Conservation (phyloP, 2,113 vertebrate genomes). For the Sinocyclocheilus rhinocerous region DNA sequence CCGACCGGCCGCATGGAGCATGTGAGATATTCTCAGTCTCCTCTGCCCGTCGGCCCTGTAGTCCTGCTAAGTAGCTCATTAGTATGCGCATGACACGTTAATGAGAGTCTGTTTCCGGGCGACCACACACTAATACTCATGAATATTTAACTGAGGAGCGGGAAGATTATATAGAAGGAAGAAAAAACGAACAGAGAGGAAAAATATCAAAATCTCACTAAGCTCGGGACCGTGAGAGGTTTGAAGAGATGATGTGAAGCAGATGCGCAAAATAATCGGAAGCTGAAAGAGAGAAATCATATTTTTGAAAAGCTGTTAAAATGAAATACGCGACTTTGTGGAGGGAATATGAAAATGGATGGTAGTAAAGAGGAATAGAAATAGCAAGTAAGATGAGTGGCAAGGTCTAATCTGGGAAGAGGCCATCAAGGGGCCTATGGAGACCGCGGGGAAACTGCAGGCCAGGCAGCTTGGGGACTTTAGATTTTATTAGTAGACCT, state of each 20-base stretch:
- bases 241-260: slow-evolving; percentile 9
- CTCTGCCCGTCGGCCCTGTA: slow-evolving; percentile 8
- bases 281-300: slow-evolving; percentile 11
- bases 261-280: slow-evolving; percentile 23
- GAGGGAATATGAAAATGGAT: slow-evolving; percentile 12
- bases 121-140: slow-evolving; percentile 45
- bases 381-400: slow-evolving; percentile 14
- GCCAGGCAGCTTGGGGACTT: not conserved
- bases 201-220: slow-evolving; percentile 5
- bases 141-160: slow-evolving; percentile 40
- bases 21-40: not conserved
- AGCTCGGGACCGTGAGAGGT: slow-evolving; percentile 13
- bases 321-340: not conserved
- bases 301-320: slow-evolving; percentile 13
- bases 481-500: slow-evolving; percentile 39
- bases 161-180: slow-evolving; percentile 20
- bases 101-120: slow-evolving; percentile 31
- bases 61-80: slow-evolving; percentile 34
- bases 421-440: slow-evolving; percentile 8
- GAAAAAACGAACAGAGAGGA: not conserved
- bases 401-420: slow-evolving; percentile 13
- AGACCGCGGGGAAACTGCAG: not conserved
- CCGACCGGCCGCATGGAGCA: not conserved
- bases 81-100: slow-evolving; percentile 36
- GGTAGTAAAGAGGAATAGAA: not conserved